Base-by-base conservation (phyloP, 2,888 invertebrate genomes). In the Rhamnusium bicolor region DNA sequence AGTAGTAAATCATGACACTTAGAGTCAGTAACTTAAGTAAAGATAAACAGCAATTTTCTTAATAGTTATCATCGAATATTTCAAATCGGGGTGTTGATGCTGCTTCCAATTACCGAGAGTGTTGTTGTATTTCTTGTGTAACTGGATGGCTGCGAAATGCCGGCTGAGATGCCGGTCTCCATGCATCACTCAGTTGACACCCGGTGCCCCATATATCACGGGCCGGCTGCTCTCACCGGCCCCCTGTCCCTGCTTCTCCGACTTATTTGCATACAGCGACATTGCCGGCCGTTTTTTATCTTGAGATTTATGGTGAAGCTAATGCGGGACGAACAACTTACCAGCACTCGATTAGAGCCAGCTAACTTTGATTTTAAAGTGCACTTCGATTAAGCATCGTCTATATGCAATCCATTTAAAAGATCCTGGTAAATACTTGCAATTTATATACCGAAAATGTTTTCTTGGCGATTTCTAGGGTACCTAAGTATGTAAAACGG, bases 141-240 rank as follows among this genome's bases (percentile, higher is more conserved):
- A 71, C 74, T 74, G 74, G 72, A 76, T 75, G 74, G 74, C 76
- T 78, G 72, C 67, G 27, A 67, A 69, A 69, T 62, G 76, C 70
- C 76, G 72, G 77, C 71, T 72, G 77, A 80, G 81, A 79, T 79
- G 80, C 82, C 83, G 80, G 83, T 86, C 85, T 86, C 88, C 87
- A 89, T 89, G 88, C 88, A 88, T 89, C 89, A 89, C 88, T 84
- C 87, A 85, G 86, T 87, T 89, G 89, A 88, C 89, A 88, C 88
- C 87, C 86, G 87, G 87, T 88, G 88, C 87, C 88, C 88, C 88
- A 89, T 89, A 89, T 88, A 89, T 89, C 89, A 89, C 89, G 84
- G 83, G 85, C 84, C 84, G 81, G 84, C 79, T 80, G 80, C 73
- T 78, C 75, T 71, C 67, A 65, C 40, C 74, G 58, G 68, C 75